These are phyloP conservation scores for Orbicella faveolata DNA, from an alignment of 64 coral and sea anemone species.

Conservation along the genomic window DNA sequence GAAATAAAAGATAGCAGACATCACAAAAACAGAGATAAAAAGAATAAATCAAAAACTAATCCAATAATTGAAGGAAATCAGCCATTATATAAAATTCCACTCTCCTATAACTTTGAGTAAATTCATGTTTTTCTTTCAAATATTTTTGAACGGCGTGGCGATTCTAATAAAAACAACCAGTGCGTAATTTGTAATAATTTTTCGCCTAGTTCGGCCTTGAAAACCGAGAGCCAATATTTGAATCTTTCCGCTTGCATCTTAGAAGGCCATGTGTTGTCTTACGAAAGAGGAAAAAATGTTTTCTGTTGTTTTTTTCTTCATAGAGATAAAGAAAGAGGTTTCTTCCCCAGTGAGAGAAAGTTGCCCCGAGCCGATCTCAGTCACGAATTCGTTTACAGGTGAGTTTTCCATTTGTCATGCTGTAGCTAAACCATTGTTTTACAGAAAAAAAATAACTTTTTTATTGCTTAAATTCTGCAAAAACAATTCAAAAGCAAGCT, in stretches of 20 bases:
- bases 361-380: constrained; percentile 48
- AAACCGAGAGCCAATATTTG: background rate
- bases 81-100: constrained; percentile 32
- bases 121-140: background rate
- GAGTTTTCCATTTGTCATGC: constrained; percentile 32
- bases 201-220: background rate
- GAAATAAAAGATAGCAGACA: constrained; percentile 32
- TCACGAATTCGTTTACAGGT: constrained; percentile 66
- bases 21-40: constrained; percentile 34
- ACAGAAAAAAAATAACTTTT: constrained; percentile 31
- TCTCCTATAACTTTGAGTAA: constrained; percentile 6
- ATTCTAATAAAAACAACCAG: constrained; percentile 23
- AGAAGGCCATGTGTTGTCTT: constrained; percentile 10
- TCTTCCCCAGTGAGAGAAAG: constrained; percentile 56
- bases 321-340: constrained; percentile 90
- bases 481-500: background rate
- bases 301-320: constrained; percentile 29
- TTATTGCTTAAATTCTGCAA: constrained; percentile 24
- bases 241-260: constrained; percentile 22
- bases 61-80: constrained; percentile 55
- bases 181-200: background rate
- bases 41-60: constrained; percentile 41
- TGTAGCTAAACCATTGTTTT: constrained; percentile 20
- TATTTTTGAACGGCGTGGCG: constrained; percentile 3
- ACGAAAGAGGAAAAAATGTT: background rate